Evolutionary conservation across 2,113 vertebrate genomes (phyloP).

Genomic region (Numenius arquata): DNA sequence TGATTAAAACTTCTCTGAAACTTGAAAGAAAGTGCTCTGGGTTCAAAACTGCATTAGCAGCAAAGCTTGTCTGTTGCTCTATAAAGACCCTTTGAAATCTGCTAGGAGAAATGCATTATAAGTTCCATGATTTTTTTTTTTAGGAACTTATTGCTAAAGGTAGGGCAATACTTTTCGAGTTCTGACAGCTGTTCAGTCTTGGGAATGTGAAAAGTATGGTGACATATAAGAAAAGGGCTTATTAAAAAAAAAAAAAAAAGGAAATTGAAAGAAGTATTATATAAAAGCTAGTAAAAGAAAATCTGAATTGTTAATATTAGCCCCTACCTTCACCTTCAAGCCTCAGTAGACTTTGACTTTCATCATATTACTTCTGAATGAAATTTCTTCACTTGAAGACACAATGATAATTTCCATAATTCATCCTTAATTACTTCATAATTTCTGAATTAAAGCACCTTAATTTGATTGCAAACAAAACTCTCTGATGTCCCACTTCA

Average conservation of each 20-base stretch:
- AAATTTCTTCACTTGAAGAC: slow-evolving; percentile 35
- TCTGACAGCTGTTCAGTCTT: not conserved
- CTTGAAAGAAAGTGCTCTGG: not conserved
- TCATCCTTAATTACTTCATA: slow-evolving; percentile 22
- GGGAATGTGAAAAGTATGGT: not conserved
- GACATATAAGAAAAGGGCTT: not conserved
- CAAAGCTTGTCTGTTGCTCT: not conserved
- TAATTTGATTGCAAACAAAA: slow-evolving; percentile 42
- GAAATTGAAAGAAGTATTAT: not conserved
- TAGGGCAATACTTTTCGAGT: not conserved
- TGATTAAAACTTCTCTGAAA: not conserved
- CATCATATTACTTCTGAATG: not conserved
- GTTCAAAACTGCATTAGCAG: not conserved
- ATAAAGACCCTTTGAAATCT: not conserved
- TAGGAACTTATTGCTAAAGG: not conserved
- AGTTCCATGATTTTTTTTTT: not conserved
- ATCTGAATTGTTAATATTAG: not conserved
- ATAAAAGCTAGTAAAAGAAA: not conserved
- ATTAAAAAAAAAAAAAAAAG: not conserved
- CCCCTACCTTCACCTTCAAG: not conserved
- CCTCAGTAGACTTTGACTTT: not conserved
- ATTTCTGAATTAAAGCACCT: slow-evolving; percentile 14
- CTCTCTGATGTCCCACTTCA: not conserved
- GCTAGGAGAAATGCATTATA: not conserved
- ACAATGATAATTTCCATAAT: slow-evolving; percentile 14